Conservation (phyloP, 2,113 vertebrate genomes). For the Pelecanus crispus region DNA sequence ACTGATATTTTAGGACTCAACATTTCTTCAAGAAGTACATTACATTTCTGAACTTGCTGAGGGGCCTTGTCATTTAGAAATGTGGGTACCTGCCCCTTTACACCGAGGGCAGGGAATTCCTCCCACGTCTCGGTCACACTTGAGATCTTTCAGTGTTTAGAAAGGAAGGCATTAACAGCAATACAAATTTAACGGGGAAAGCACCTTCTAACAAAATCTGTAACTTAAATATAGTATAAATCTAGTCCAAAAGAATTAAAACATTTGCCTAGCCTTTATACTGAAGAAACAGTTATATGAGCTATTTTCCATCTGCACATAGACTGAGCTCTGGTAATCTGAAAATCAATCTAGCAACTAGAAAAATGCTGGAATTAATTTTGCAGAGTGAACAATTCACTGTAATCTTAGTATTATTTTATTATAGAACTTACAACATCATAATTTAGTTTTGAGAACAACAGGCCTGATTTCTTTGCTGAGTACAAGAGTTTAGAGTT, state of each 20-base stretch:
- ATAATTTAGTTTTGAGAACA: neutral
- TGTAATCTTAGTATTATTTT: neutral
- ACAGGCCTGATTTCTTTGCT: neutral
- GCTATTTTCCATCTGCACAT: neutral
- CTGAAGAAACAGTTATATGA: neutral
- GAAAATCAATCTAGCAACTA: neutral
- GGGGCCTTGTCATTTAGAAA: neutral
- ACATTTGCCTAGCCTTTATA: neutral
- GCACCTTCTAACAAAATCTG: neutral
- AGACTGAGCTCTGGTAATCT: neutral
- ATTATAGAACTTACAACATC: neutral
- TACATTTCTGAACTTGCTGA: neutral
- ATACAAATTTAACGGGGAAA: neutral
- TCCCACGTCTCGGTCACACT: neutral
- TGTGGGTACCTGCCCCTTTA: neutral
- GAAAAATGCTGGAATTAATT: neutral
- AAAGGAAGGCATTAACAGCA: neutral
- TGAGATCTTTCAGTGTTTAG: neutral
- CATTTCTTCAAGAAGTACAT: neutral
- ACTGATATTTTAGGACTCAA: neutral
- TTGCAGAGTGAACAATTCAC: neutral
- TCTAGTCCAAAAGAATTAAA: neutral
- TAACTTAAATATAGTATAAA: neutral
- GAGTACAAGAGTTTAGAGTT: neutral
- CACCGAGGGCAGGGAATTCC: neutral